Base-by-base conservation (phyloP, 2,797 vertebrate species). In the Cyclopterus lumpus region DNA sequence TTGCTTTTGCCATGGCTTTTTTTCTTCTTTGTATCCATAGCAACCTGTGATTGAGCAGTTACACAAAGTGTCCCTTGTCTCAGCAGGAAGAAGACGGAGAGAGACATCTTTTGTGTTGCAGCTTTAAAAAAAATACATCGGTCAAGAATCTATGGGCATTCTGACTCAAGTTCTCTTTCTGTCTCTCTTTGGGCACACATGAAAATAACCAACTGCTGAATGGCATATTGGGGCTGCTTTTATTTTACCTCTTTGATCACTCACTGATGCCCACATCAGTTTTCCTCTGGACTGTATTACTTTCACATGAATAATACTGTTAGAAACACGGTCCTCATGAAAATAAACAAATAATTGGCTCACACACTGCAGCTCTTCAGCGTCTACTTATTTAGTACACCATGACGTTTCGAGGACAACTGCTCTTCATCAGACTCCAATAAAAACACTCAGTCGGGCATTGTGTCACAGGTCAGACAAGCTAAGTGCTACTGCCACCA, bases 1-100 rank as follows among this genome's bases (percentile, higher is more conserved):
- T 77, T 62, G 70, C 66, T 48, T 72, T 81, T 75, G 63, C 72
- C 49, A 55, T 48, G 32, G 7, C 36, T 59, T 51, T 36, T 58
- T 63, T 49, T 61, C 32, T 79, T 68, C 67, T 77, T 77, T 70
- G 86, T 93, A 80, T 89, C 92, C 93, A 93, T 92, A 85, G 92
- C 81, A 91, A 93, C 92, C 28, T 3, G 2, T 71, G 82, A 85
- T 86, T 80, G 84, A 85, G 67, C 61, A 66, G 51, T 53, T 61
- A 70, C 69, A 82, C 67, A 77, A 67, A 81, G 75, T 86, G 81
- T 84, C 66, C 60, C 77, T 85, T 89, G 86, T 91, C 80, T 92
- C 67, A 63, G 76, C 60, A 59, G 75, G 62, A 65, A 71, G 44
- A 44, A 73, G 38, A 81, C 48, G 49, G 58, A 86, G n/a, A 49